A percentile compares a stretch with the other conserved stretches of the same genome.
Evolutionary conservation across 2,888 invertebrate species (phyloP).

Genomic region (Agonopterix arenella): DNA sequence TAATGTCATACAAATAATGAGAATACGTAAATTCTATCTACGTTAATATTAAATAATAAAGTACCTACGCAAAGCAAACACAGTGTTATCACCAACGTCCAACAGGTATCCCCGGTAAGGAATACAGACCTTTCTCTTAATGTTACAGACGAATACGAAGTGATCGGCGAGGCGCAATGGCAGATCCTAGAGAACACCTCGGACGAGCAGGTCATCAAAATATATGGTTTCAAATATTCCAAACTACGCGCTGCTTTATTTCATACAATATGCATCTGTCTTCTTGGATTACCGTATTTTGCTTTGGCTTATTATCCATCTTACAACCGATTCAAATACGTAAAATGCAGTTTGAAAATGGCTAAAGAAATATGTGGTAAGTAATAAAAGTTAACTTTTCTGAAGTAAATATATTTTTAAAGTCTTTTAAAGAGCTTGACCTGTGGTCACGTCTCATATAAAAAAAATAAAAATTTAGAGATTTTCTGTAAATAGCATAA

Average conservation of each 20-base stretch:
- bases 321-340: slow-evolving; percentile 69
- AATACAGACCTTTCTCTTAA: slow-evolving; percentile 25
- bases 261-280: slow-evolving; percentile 63
- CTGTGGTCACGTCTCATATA: no score
- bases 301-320: slow-evolving; percentile 75
- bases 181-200: slow-evolving; percentile 70
- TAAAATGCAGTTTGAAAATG: slow-evolving; percentile 72
- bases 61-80: slow-evolving; percentile 12
- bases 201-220: slow-evolving; percentile 63
- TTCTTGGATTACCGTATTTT: slow-evolving; percentile 77
- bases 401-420: not conserved
- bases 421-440: not conserved
- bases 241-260: slow-evolving; percentile 60
- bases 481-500: no score
- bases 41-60: not conserved
- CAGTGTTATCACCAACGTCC: slow-evolving; percentile 15
- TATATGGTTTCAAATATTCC: slow-evolving; percentile 71
- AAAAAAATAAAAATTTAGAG: no score
- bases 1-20: not conserved
- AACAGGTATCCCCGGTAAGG: slow-evolving; percentile 32
- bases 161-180: slow-evolving; percentile 72
- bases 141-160: slow-evolving; percentile 73
- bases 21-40: not conserved
- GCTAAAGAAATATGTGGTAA: slow-evolving; percentile 77
- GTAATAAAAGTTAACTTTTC: slow-evolving; percentile 13